Evolutionary conservation across 2,113 vertebrate genomes (phyloP), one percentile per base, ranked within the genome.

Genomic region (Stictonetta naevosa): DNA sequence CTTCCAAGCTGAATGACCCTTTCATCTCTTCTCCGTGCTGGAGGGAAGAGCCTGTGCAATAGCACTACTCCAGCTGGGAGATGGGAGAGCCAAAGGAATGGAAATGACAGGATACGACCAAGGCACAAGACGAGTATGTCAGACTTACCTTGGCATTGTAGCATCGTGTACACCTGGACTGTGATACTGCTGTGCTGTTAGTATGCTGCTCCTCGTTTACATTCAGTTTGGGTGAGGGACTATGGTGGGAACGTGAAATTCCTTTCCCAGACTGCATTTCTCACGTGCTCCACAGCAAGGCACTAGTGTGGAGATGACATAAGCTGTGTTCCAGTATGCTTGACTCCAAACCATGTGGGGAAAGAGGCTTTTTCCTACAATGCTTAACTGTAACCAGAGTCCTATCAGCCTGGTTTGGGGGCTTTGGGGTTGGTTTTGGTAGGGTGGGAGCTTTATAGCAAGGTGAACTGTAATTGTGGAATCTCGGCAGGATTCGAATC

Each of bases 261-360:
- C 16, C n/a, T 74, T 73, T 40, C n/a, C 55, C 13, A 17, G 55
- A 3, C 55, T 86, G 80, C 33, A 7, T 71, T 83, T 22, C 38
- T 66, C 4, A 2, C 8, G 1, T 7, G 34, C 16, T 75, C 31
- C 55, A 26, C 80, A 69, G 53, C 34, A 88, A 79, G 38, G 11
- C 42, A 8, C 11, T 34, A 25, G 10, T 26, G 28, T 74, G 8
- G 66, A 21, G 42, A 4, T 31, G 28, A 10, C 25, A 62, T 26
- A 28, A 13, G 7, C 31, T 44, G 6, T 58, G 4, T 63, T 59
- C 67, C 21, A 12, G 9, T 31, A 0, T 23, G 10, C 25, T 68
- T n/a, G 28, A 21, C 29, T 76, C 2, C 36, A 64, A 2, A 15
- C 2, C 16, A 3, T 2, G 1, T 34, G 42, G 36, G 31, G 11